Evolutionary conservation across 2,113 vertebrate genomes (phyloP).

Genomic region (Dasyornis broadbenti): DNA sequence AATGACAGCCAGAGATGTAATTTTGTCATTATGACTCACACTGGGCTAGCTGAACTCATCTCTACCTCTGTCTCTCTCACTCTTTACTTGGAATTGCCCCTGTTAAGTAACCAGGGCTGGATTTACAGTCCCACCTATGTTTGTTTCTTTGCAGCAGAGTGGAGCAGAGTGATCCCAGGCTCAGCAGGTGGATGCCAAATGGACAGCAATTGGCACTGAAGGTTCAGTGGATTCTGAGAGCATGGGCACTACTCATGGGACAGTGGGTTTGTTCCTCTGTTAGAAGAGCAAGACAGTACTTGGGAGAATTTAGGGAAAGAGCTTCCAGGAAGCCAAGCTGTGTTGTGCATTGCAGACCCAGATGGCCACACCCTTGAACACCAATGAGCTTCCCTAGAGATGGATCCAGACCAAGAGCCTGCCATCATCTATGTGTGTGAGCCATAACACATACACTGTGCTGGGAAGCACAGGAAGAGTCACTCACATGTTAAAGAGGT

Average conservation of each 20-base stretch:
- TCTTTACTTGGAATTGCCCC: background rate
- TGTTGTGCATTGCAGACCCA: background rate
- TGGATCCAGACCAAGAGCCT: background rate
- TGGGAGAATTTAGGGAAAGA: background rate
- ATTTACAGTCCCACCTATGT: background rate
- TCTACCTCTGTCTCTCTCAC: background rate
- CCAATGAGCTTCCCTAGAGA: background rate
- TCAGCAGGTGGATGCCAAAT: background rate
- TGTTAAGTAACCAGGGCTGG: background rate
- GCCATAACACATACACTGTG: background rate
- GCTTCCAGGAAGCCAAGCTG: background rate
- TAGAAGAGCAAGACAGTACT: background rate
- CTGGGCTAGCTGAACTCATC: background rate
- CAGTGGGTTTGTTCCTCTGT: background rate
- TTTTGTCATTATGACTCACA: background rate
- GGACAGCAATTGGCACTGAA: background rate
- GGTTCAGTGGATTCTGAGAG: background rate
- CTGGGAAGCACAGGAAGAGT: background rate
- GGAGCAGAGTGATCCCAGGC: background rate
- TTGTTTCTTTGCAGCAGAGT: background rate
- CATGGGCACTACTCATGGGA: background rate
- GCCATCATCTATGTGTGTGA: background rate
- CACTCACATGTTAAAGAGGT: conserved; percentile 98
- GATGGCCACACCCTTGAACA: background rate
- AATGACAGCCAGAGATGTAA: background rate